phyloP scores from a whole-genome alignment of 1,140 invertebrate genomes.

The Linepithema humile region DNA sequence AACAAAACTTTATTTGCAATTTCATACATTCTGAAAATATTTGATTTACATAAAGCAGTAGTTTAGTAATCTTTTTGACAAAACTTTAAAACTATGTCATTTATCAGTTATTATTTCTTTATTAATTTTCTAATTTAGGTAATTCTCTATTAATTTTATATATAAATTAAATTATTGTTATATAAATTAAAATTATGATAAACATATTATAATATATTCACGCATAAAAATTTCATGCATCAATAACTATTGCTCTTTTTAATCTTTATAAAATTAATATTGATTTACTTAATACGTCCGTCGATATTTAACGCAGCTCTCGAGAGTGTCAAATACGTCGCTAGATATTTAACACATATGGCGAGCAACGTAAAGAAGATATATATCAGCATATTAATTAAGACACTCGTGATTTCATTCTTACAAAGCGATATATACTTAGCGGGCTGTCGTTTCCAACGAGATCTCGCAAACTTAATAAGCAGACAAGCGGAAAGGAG shows the following conservation, averaged over 20 bases:
- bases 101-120: not conserved
- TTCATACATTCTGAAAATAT: too few species aligned
- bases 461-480: conserved; percentile 67
- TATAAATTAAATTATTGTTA: not conserved
- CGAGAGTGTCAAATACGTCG: not conserved
- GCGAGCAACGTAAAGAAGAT: not conserved
- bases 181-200: not conserved
- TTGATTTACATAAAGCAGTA: too few species aligned
- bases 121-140: not conserved
- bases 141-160: too few species aligned
- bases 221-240: not conserved
- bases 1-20: not conserved
- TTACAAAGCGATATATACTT: conserved; percentile 15
- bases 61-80: too few species aligned
- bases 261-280: not conserved
- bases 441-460: conserved; percentile 58
- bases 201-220: not conserved
- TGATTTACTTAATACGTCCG: not conserved
- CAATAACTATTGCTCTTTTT: not conserved
- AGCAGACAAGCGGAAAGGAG: conserved; percentile 70
- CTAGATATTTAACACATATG: not conserved
- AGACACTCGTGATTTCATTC: conserved; percentile 32
- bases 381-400: conserved; percentile 20
- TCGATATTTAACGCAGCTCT: not conserved
- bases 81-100: too few species aligned